Percentiles rank a stretch among this genome's conserved stretches.
Conservation (phyloP, 2,888 invertebrate genomes). For the Anthophora plumipes region DNA sequence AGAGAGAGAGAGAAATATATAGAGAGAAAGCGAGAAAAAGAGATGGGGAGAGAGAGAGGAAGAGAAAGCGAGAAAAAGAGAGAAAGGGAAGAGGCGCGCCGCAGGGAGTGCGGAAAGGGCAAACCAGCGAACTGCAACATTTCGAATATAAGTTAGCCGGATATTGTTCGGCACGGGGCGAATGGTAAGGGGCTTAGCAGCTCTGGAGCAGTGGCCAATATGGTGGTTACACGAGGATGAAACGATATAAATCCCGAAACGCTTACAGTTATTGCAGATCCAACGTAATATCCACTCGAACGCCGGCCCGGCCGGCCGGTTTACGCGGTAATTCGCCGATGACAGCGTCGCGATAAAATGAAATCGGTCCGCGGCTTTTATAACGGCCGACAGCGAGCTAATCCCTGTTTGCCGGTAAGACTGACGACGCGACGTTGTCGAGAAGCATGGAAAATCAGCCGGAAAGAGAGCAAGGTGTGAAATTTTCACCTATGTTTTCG, state of each 20-base stretch:
- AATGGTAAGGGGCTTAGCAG: slow-evolving; percentile 65
- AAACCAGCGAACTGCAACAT: slow-evolving; percentile 33
- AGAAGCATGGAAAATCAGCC: not conserved
- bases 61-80: too few relatives aligned
- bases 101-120: slow-evolving; percentile 5
- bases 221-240: slow-evolving; percentile 67
- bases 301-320: slow-evolving; percentile 45
- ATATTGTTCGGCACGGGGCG: slow-evolving; percentile 47
- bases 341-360: slow-evolving; percentile 70
- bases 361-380: slow-evolving; percentile 66
- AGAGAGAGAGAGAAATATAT: too few relatives aligned
- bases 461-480: not conserved
- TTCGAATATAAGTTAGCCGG: slow-evolving; percentile 62
- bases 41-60: too few relatives aligned
- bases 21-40: too few relatives aligned
- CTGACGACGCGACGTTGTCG: not conserved
- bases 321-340: slow-evolving; percentile 73
- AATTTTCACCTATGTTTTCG: too few relatives aligned
- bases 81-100: not conserved
- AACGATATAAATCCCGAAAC: slow-evolving; percentile 73
- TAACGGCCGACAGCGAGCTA: slow-evolving; percentile 43
- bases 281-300: slow-evolving; percentile 71
- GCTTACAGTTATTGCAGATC: slow-evolving; percentile 73
- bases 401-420: slow-evolving; percentile 1
- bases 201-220: slow-evolving; percentile 63